Conservation (phyloP, 2,888 invertebrate species). For the Amphipoea oculea region DNA sequence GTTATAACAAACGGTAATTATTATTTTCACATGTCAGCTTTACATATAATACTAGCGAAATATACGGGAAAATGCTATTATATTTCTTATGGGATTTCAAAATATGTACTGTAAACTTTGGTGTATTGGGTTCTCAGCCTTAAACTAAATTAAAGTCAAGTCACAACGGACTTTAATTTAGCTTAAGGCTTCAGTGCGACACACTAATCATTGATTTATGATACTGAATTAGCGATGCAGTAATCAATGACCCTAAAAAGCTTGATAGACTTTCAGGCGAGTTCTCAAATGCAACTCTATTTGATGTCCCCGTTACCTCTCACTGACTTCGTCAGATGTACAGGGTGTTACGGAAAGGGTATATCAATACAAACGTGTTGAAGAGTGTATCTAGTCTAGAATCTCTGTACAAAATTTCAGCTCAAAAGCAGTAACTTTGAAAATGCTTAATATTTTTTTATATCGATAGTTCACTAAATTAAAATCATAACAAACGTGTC, state of each 20-base stretch:
- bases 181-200: background rate
- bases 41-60: slow-evolving; percentile 11
- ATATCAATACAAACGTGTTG: no score
- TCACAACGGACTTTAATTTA: no score
- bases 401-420: no score
- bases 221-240: background rate
- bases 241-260: background rate
- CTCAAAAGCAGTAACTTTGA: no score
- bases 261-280: background rate
- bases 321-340: background rate
- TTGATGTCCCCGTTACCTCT: background rate
- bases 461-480: no score
- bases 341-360: no score
- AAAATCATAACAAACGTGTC: no score
- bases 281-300: background rate
- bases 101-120: background rate
- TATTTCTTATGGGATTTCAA: slow-evolving; percentile 18
- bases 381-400: no score
- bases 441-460: no score
- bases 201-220: background rate
- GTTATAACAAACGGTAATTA: slow-evolving; percentile 85
- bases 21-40: slow-evolving; percentile 45
- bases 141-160: no score
- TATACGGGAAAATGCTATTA: background rate
- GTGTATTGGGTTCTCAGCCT: slow-evolving; percentile 4